phyloP scores from a whole-genome alignment of 92 coral and sea anemone species.

The Umimayanthus chanpuru region DNA sequence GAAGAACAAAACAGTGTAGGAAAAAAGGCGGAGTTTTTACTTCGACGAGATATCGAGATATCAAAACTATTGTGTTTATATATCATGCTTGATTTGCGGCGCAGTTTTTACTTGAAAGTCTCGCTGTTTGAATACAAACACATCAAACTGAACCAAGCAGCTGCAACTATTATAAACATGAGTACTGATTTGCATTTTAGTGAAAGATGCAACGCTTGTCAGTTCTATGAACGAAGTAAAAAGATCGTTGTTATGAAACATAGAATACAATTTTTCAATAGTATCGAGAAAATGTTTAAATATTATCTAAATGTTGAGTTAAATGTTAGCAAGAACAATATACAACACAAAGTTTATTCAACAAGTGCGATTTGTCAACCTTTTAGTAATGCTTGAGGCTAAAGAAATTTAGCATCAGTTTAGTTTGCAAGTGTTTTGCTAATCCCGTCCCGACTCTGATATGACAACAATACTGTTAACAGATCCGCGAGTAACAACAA shows the following conservation, averaged over 20 bases:
- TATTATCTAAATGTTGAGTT: not conserved
- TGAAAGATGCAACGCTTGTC: not conserved
- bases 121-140: conserved; percentile 7
- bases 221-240: not conserved
- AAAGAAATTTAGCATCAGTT: not conserved
- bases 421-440: not conserved
- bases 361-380: not conserved
- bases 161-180: conserved; percentile 1
- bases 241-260: not conserved
- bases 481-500: not conserved
- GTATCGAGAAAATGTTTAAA: not conserved
- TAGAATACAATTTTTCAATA: not conserved
- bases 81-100: not conserved
- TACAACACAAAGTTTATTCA: not conserved
- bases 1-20: not conserved
- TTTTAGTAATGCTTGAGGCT: not conserved
- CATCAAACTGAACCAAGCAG: conserved; percentile 20
- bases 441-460: not conserved
- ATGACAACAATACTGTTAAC: not conserved
- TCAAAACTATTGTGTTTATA: not conserved
- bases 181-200: conserved; percentile 35
- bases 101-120: not conserved
- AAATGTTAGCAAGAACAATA: not conserved
- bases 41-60: not conserved
- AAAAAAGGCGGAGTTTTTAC: not conserved